Evolutionary conservation across 2,888 invertebrate genomes (phyloP), one percentile per base, ranked within the genome.

Genomic region (Poecilobothrus nobilitatus): DNA sequence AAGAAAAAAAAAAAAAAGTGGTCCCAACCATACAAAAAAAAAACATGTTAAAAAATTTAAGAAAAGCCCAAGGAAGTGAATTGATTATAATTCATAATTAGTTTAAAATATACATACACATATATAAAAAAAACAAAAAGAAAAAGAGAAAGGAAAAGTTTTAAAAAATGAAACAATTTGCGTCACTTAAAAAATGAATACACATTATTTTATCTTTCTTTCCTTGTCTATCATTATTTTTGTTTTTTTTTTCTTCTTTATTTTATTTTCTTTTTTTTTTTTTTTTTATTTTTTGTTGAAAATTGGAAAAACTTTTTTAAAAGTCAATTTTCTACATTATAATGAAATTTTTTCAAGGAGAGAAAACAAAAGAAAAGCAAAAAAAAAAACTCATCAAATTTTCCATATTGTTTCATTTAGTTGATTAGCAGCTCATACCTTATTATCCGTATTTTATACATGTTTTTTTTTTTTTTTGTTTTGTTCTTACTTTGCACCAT

Each of bases 11-110:
- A 37, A 37, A 8, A 37, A 37, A 37, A 37, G 2, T 27, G 27
- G 10, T 37, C 37, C 37, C 37, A 37, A 4, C 8, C 37, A 37
- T n/a, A n/a, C n/a, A n/a, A n/a, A n/a, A n/a, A n/a, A n/a, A n/a
- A 37, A 1, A 5, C 12, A 37, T 37, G 27, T 27, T 27, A 27
- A 27, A 27, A 27, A 27, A 27, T 27, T 27, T 27, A 27, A 8
- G 12, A 37, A 37, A 53, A 53, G 53, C 53, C 53, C 15, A 53
- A 53, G 53, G 53, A 53, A 53, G n/a, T 53, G n/a, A 12, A n/a
- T 53, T 53, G 53, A 53, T 53, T 53, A 53, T 53, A 53, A 53
- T 53, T 53, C 53, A 53, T 53, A 53, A 53, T 53, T 53, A 53
- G 53, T 53, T 53, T 53, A n/a, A 15, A 53, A 18, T 12, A 18